Base-by-base conservation (phyloP, 2,113 vertebrate genomes). In the Ameiurus melas region DNA sequence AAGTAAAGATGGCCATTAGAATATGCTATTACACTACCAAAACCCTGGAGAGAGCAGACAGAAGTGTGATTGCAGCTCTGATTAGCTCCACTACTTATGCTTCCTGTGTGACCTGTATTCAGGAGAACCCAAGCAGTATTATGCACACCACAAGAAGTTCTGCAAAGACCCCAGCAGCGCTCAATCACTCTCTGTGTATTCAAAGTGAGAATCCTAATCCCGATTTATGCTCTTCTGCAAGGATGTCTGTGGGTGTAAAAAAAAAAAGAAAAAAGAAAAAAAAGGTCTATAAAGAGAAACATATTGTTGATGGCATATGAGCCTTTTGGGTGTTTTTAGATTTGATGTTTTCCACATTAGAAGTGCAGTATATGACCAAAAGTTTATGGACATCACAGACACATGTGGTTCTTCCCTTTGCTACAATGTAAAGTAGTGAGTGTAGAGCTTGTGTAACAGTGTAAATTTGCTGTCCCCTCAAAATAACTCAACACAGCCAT, bases 21-120 rank as follows among this genome's bases (percentile, higher is more conserved):
- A 84, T 82, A 77, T 79, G 58, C 83, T 79, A 88, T 79, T 84
- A 84, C 47, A 43, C 73, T 1, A 7, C 73, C 53, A 84, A 79
- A 80, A 12, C 83, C 80, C 87, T 47, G 43, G 84, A 70, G 78
- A 83, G 80, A 84, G 14, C 83, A 82, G 66, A 60, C 64, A 68
- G 83, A 78, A 83, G 53, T 79, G 84, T 86, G 84, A 91, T 86
- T 85, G 53, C 90, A 88, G 62, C 43, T 86, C 84, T 88, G 88
- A 91, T 91, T 91, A 89, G 77, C 57, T 88, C 83, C 85, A 71
- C 88, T 87, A 47, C 83, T 71, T 81, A 84, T 71, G 83, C 83
- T 85, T 87, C 86, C 84, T 80, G 77, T 78, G 66, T 91, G 90
- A 85, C 85, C 85, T 87, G 77, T 70, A 83, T 84, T 70, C 55